Percentiles rank a stretch among this genome's conserved stretches.
phyloP scores from a whole-genome alignment of 2,797 vertebrate species.

The Argyrosomus regius region DNA sequence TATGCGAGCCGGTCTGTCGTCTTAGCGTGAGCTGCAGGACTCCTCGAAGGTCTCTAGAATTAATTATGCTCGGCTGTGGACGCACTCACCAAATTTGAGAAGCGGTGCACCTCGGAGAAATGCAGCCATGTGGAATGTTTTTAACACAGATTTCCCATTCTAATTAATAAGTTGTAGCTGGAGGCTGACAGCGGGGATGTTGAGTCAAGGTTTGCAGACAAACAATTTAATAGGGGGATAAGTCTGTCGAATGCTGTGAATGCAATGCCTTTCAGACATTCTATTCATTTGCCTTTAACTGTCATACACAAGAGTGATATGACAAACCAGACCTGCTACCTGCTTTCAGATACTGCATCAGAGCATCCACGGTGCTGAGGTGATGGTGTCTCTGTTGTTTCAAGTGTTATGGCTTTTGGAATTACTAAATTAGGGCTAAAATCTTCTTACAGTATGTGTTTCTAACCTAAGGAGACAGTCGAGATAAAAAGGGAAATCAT shows the following conservation, averaged over 20 bases:
- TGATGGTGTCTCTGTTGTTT: constrained; percentile 2
- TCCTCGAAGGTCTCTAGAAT: constrained; percentile 54
- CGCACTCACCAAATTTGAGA: constrained; percentile 19
- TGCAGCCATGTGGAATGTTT: constrained; percentile 50
- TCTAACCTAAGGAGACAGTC: constrained; percentile 38
- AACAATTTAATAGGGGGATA: constrained; percentile 42
- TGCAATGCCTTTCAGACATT: constrained; percentile 21
- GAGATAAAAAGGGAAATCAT: constrained; percentile 38
- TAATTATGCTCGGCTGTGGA: constrained; percentile 55
- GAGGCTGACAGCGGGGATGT: constrained; percentile 36
- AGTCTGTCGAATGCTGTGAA: constrained; percentile 13
- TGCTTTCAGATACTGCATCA: constrained; percentile 5
- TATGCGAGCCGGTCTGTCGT: constrained; percentile 32
- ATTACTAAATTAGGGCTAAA: constrained; percentile 33
- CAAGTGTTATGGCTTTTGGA: background rate
- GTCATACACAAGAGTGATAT: constrained; percentile 3
- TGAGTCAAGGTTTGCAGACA: constrained; percentile 55
- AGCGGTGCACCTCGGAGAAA: constrained; percentile 51
- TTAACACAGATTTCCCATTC: constrained; percentile 40
- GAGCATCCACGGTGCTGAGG: background rate
- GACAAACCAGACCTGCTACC: background rate
- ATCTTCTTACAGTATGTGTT: constrained; percentile 18
- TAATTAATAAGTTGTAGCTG: constrained; percentile 58
- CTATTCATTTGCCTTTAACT: constrained; percentile 29
- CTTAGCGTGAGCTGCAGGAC: constrained; percentile 36